Evolutionary conservation across 2,113 vertebrate species (phyloP), one percentile per base, ranked within the genome.

Genomic region (Malaclemys terrapin): DNA sequence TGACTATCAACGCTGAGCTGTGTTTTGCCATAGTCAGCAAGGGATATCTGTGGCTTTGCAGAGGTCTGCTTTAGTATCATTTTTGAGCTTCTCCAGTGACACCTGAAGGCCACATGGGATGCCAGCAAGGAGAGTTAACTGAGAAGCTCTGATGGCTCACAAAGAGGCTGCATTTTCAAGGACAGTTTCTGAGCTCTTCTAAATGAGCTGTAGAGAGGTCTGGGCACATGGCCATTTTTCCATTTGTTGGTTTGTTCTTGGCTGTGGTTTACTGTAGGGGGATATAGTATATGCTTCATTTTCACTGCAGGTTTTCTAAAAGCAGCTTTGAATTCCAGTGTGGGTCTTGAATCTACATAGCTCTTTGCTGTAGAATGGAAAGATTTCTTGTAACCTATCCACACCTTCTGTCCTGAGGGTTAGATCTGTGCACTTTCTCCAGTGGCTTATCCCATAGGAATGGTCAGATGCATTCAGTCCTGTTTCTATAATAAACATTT

Each of bases 151-250:
- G 80, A 87, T 82, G 84, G 42, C 69, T 87, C 69, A 42, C 87
- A 88, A 3, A 45, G 92, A 84, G 88, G 82, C 47, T 88, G 45
- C 80, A 78, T 96, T 96, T 94, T 93, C 94, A 89, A 53, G 93
- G 91, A 59, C 12, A 1, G 87, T 95, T 93, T 97, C 95, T 85
- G 47, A 95, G 45, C 89, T 95, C 59, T 89, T 95, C 86, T 54
- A 85, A 91, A 5, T 92, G 27, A 89, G 52, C 8, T 0, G 89
- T 88, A 79, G 79, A 97, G 95, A 42, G 2, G 83, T 96, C 94
- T 96, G 96, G 95, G 96, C 95, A 86, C 5, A 85, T 42, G 87
- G 96, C 96, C 94, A 97, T 97, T 93, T 89, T 90, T 94, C 93
- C 91, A 86, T 95, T 91, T 94, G 49, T 90, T 0, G 0, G 54